Conservation (phyloP, 2,113 vertebrate genomes). For the Telmatochromis bifrenatus region DNA sequence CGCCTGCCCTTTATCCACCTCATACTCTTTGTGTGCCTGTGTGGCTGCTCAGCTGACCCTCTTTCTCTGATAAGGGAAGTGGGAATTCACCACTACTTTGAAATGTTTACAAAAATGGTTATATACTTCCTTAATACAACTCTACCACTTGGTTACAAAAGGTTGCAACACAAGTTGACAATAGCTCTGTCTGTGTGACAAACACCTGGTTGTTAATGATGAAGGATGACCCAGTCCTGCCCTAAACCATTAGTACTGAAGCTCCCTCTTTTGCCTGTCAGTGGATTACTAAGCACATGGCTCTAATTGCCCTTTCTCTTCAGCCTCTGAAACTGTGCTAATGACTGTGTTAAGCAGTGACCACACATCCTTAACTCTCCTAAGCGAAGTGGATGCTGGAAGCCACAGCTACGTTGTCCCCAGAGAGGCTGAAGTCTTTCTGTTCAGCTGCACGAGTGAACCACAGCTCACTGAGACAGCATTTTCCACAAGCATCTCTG, state of each 20-base stretch:
- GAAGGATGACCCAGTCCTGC: neutral
- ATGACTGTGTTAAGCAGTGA: constrained; percentile 24
- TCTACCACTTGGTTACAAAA: neutral
- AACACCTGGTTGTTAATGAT: neutral
- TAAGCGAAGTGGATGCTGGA: neutral
- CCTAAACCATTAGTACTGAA: neutral
- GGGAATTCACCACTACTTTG: neutral
- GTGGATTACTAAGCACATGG: neutral
- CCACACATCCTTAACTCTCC: constrained; percentile 12
- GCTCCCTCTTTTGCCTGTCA: neutral
- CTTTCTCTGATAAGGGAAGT: neutral
- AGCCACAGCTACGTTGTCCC: neutral
- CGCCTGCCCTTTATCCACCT: neutral
- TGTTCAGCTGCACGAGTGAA: neutral
- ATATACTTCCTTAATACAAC: neutral
- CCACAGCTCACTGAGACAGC: neutral
- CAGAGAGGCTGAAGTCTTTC: neutral
- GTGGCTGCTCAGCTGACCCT: neutral
- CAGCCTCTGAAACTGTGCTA: constrained; percentile 1
- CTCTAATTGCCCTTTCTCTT: constrained; percentile 12
- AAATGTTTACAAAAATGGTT: neutral
- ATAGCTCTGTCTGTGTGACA: neutral
- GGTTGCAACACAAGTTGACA: neutral
- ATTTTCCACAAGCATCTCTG: neutral
- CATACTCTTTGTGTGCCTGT: neutral